phyloP scores from a whole-genome alignment of 2,888 invertebrate genomes.

The Pantelozetes paolii region DNA sequence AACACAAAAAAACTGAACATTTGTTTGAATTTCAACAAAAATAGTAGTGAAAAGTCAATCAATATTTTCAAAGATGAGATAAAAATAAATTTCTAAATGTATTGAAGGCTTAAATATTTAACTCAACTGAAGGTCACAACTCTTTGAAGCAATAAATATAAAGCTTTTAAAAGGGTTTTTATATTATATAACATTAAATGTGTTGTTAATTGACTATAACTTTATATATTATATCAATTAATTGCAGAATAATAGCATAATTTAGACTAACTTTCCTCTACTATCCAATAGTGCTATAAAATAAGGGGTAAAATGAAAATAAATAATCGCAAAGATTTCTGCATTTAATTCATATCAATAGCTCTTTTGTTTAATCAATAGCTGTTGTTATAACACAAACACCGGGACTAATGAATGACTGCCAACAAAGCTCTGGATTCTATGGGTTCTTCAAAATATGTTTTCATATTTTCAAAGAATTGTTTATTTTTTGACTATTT shows the following conservation, averaged over 20 bases:
- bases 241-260: background rate
- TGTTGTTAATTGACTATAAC: background rate
- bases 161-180: background rate
- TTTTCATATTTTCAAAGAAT: too few species aligned
- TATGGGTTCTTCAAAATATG: too few species aligned
- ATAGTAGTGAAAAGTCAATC: background rate
- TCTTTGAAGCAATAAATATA: conserved; percentile 12
- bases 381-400: too few species aligned
- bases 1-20: background rate
- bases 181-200: background rate
- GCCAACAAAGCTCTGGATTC: too few species aligned
- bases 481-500: too few species aligned
- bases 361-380: too few species aligned
- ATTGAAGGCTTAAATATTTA: background rate
- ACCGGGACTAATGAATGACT: too few species aligned
- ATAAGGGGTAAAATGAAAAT: background rate
- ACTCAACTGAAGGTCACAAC: background rate
- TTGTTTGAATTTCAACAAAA: background rate
- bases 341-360: too few species aligned
- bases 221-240: background rate
- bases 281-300: background rate
- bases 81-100: background rate
- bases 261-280: background rate
- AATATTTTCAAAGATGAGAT: background rate
- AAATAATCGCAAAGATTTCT: background rate